Evolutionary conservation across 2,797 vertebrate genomes (phyloP), one percentile per base, ranked within the genome.

Genomic region (Lepidocolaptes lacrymiger): DNA sequence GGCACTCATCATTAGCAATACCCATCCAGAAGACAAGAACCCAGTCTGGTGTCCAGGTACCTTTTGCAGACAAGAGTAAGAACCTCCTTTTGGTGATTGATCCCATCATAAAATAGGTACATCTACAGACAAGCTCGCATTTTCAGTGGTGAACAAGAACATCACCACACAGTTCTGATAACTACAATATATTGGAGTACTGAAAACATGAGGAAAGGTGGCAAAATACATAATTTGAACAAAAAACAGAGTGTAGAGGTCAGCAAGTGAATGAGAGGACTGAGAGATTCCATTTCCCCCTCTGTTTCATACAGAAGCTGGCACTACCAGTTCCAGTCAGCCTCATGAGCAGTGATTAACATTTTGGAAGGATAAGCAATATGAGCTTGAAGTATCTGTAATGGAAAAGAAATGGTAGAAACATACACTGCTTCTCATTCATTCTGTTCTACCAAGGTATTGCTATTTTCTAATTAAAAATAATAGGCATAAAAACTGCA

Each of bases 391-490:
- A 72, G 56, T 39, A 62, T 37, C 24, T 78, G 23, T 20, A 72
- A 39, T 9, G 20, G 23, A 16, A 80, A 66, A 79, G 39, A 41
- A 5, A 7, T 56, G 26, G 37, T 56, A 91, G 61, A 21, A 89
- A 46, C 7, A 51, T 5, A 37, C 9, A 66, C 20, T 21, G 7
- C 28, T 89, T n/a, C 14, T 81, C 12, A 52, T 94, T 85, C 89
- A 2, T 49, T 92, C 37, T 85, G 52, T 90, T 97, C 46, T 85
- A 73, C 19, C 19, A 89, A 94, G 72, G 74, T 92, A 88, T 80
- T 78, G 18, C 79, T 93, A 95, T 95, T 79, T 91, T 81, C 66
- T 96, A 95, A 97, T 97, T 96, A 97, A 96, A 97, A 96, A 93
- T 94, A 96, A 95, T 78, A 94, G 36, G 91, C 73, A 85, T 89